Evolutionary conservation across 2,113 vertebrate species (phyloP).

Genomic region (Carollia perspicillata): DNA sequence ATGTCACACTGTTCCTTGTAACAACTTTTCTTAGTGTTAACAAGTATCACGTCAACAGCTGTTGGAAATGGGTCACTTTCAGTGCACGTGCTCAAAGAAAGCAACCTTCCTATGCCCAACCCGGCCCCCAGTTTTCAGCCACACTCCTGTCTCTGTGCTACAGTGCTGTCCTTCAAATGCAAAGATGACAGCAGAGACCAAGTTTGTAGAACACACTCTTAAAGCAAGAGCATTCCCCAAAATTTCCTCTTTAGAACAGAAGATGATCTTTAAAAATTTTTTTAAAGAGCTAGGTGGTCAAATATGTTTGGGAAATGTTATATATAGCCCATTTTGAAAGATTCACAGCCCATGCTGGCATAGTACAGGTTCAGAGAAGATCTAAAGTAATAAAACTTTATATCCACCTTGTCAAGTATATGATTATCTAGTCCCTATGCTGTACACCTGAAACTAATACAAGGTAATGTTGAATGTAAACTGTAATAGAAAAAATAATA

Average conservation of each 20-base stretch:
- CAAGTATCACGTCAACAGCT: not conserved
- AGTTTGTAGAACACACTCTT: not conserved
- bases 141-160: not conserved
- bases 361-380: not conserved
- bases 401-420: not conserved
- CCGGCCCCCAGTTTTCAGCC: not conserved
- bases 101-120: not conserved
- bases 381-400: not conserved
- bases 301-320: not conserved
- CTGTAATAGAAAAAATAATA: not conserved
- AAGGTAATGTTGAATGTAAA: not conserved
- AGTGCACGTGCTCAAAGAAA: not conserved
- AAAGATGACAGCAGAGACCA: not conserved
- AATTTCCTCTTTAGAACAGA: not conserved
- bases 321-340: not conserved
- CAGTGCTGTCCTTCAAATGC: not conserved
- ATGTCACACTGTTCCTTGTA: not conserved
- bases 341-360: not conserved
- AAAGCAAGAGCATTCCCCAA: not conserved
- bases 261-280: not conserved
- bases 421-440: not conserved
- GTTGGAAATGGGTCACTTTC: conserved; percentile 16
- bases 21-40: conserved; percentile 32
- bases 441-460: not conserved
- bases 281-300: not conserved